phyloP scores from a whole-genome alignment of 2,888 invertebrate species.

The Dasysyrphus albostriatus region DNA sequence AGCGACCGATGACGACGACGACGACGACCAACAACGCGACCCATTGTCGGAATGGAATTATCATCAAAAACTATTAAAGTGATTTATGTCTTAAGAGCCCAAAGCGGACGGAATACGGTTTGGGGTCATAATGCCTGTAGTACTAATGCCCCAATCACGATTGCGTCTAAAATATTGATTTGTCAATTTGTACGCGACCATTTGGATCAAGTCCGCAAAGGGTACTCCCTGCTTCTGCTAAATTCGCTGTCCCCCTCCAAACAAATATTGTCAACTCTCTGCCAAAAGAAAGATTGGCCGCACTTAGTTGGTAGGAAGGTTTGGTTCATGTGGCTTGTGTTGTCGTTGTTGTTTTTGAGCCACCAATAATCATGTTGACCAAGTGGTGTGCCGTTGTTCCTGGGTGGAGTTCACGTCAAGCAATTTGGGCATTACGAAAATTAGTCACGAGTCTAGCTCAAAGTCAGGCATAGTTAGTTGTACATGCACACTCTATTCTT shows the following conservation, averaged over 20 bases:
- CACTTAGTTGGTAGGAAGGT: conserved; percentile 24
- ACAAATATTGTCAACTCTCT: conserved; percentile 61
- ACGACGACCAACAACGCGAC: background rate
- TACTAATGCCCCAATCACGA: conserved; percentile 74
- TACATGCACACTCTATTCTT: background rate
- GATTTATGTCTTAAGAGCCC: conserved; percentile 60
- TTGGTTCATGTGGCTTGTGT: conserved; percentile 21
- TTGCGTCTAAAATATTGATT: conserved; percentile 75
- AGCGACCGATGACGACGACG: background rate
- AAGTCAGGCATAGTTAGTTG: conserved; percentile 35
- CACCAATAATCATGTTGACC: conserved; percentile 70
- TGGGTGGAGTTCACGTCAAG: conserved; percentile 75
- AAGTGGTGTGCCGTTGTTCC: conserved; percentile 70
- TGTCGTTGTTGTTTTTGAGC: conserved; percentile 40
- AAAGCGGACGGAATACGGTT: conserved; percentile 60
- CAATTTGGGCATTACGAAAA: conserved; percentile 75
- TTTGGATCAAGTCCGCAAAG: conserved; percentile 31
- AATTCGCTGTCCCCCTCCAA: conserved; percentile 51
- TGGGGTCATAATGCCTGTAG: conserved; percentile 69
- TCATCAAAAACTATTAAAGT: conserved; percentile 68
- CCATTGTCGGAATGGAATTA: conserved; percentile 32
- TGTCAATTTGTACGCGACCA: conserved; percentile 73
- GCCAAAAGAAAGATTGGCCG: conserved; percentile 42
- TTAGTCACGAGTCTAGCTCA: conserved; percentile 73
- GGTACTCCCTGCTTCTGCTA: conserved; percentile 30